Base-by-base conservation (phyloP, 2,797 vertebrate genomes). In the Xiphophorus birchmanni region DNA sequence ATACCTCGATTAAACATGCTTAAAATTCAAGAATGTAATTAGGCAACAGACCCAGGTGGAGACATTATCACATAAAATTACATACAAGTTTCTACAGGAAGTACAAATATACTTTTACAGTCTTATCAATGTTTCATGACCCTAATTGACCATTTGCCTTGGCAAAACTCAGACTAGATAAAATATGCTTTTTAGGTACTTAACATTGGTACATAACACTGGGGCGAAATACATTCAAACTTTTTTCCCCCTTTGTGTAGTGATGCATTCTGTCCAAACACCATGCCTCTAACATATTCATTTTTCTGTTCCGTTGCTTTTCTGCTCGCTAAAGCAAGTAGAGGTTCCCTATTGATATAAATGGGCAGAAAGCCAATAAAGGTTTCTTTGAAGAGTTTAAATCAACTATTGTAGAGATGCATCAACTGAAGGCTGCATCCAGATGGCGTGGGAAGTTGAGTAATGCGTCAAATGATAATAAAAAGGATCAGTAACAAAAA, bases 291-390 rank as follows among this genome's bases (percentile, higher is more conserved):
- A 35, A 32, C 78, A 73, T 50, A 77, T 76, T 82, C 80, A 58
- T 47, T 77, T 40, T 76, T 54, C 79, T 56, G 74, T 83, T 89
- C 52, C 80, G 78, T 48, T 54, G 74, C 40, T 47, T 80, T 26
- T 82, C n/a, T 35, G 40, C 75, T 72, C 71, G 58, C 56, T 32
- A 45, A 74, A 78, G 76, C 78, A 79, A 81, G 44, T 0, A n/a
- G 47, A 76, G 86, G 90, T 90, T 88, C 88, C 76, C 78, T 86
- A 87, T 85, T 84, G 77, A 79, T 84, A 37, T 85, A 82, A 52
- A 81, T 54, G 58, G 87, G 82, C 82, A 87, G 83, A 79, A 73
- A 71, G 84, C 86, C 88, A 90, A 74, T 23, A 26, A 76, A 69
- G 78, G 21, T 84, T 90, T 88, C n/a, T 12, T 60, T 60, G 29